These are phyloP conservation scores for Papilio gigon DNA, from an alignment of 2,888 invertebrate genomes.

Conservation along the genomic window DNA sequence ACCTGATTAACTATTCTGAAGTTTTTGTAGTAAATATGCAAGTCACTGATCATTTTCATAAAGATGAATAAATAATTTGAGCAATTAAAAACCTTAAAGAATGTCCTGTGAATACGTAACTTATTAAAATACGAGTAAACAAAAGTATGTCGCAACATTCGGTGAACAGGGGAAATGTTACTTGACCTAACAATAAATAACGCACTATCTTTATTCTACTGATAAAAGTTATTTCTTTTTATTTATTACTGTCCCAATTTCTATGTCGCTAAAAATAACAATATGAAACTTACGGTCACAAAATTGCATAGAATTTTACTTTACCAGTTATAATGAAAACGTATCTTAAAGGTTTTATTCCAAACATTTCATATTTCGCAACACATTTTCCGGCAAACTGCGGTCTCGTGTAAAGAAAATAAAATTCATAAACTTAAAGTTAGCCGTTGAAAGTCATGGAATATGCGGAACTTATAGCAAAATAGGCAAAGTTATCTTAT, in stretches of 20 bases:
- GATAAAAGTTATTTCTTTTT: conserved; percentile 14
- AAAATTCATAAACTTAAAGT: conserved; percentile 17
- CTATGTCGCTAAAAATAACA: too few species aligned
- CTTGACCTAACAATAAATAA: conserved; percentile 30
- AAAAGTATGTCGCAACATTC: conserved; percentile 17
- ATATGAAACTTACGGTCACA: too few species aligned
- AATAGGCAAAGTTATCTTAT: conserved; percentile 26
- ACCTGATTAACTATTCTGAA: too few species aligned
- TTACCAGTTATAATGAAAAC: not conserved
- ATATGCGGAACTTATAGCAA: conserved; percentile 29
- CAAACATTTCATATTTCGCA: conserved; percentile 1
- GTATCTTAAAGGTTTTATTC: not conserved
- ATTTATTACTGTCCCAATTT: not conserved
- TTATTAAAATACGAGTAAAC: conserved; percentile 29
- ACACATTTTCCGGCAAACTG: conserved; percentile 7
- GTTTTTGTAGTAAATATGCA: too few species aligned
- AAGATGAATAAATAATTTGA: not conserved
- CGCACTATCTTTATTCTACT: conserved; percentile 11
- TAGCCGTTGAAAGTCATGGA: conserved; percentile 12
- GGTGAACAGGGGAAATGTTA: conserved; percentile 26
- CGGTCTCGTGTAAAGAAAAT: conserved; percentile 21
- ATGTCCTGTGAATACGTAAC: conserved; percentile 6
- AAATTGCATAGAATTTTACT: not conserved
- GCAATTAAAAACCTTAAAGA: not conserved
- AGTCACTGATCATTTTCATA: not conserved